These are phyloP conservation scores for Cryptus armator DNA, from an alignment of 2,888 invertebrate genomes.

Conservation along the genomic window DNA sequence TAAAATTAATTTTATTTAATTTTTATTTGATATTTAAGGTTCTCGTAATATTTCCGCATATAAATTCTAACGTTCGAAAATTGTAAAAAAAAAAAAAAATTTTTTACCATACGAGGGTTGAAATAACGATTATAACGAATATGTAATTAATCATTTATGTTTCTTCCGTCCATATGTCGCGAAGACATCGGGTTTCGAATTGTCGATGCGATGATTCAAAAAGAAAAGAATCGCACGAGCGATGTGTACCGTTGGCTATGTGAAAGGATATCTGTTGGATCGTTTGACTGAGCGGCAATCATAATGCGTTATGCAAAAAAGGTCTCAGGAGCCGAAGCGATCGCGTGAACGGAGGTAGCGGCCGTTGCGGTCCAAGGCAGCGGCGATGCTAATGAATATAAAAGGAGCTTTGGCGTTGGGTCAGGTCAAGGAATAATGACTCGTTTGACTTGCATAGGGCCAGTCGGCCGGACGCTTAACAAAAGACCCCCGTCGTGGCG, in stretches of 20 bases:
- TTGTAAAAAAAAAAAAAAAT: too few relatives aligned
- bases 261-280: constrained; percentile 5
- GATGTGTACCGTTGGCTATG: neutral
- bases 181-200: neutral
- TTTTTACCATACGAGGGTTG: too few relatives aligned
- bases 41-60: too few relatives aligned
- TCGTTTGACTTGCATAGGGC: constrained; percentile 83
- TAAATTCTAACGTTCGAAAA: too few relatives aligned
- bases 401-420: constrained; percentile 82
- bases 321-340: constrained; percentile 12
- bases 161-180: neutral
- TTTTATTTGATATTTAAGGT: too few relatives aligned
- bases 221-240: neutral
- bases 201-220: neutral
- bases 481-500: constrained; percentile 72
- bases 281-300: constrained; percentile 42
- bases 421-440: constrained; percentile 85
- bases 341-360: neutral
- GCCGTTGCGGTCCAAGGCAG: constrained; percentile 62
- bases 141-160: neutral
- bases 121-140: too few relatives aligned
- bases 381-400: constrained; percentile 82
- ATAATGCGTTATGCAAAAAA: constrained; percentile 64
- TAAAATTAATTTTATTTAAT: too few relatives aligned
- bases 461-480: constrained; percentile 70